These are phyloP conservation scores for Alcis repandata DNA, from an alignment of 2,888 invertebrate genomes.

Conservation along the genomic window DNA sequence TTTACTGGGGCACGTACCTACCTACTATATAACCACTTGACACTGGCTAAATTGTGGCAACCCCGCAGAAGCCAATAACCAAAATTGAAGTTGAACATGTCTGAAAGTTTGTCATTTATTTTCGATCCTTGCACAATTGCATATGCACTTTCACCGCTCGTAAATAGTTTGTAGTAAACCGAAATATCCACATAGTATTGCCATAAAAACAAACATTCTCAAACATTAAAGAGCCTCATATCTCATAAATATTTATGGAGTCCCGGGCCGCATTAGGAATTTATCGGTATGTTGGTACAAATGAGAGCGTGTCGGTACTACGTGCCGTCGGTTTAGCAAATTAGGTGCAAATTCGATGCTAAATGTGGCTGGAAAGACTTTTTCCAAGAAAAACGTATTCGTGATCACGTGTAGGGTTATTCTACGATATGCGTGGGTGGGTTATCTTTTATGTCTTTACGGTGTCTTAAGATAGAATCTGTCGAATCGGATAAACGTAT, in stretches of 20 bases:
- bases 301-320: conserved; percentile 22
- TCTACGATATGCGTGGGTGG: background rate
- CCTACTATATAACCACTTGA: too few relatives aligned
- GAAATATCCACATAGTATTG: background rate
- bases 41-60: too few relatives aligned
- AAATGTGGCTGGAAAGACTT: conserved; percentile 16
- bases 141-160: too few relatives aligned
- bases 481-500: background rate
- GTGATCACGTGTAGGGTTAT: conserved; percentile 7
- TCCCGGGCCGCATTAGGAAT: conserved; percentile 14
- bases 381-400: conserved; percentile 9
- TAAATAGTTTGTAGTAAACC: background rate
- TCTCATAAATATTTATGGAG: conserved; percentile 16
- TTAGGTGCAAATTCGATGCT: conserved; percentile 32
- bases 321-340: conserved; percentile 31
- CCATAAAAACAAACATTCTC: background rate
- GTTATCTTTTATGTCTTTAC: conserved; percentile 10
- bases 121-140: too few relatives aligned
- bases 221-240: conserved; percentile 8
- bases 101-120: too few relatives aligned
- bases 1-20: too few relatives aligned
- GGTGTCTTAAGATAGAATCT: background rate
- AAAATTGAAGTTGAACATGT: too few relatives aligned
- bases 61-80: too few relatives aligned
- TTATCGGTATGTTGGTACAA: conserved; percentile 26